Evolutionary conservation across 2,797 vertebrate genomes (phyloP).

Genomic region (Streptopelia turtur): DNA sequence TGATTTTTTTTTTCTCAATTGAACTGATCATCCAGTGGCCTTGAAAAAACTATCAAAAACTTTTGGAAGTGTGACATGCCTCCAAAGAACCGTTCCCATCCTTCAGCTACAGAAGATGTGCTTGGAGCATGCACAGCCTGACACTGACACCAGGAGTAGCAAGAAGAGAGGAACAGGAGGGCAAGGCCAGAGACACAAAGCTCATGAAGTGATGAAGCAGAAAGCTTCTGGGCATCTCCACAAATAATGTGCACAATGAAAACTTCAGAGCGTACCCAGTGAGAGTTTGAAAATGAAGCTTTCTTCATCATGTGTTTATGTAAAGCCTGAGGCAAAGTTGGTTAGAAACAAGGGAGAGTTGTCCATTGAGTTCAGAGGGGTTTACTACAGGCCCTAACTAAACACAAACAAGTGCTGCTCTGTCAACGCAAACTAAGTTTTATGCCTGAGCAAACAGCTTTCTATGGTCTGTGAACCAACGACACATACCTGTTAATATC

Average conservation of each 20-base stretch:
- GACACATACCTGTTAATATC: not conserved
- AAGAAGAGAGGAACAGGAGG: not conserved
- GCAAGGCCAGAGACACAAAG: not conserved
- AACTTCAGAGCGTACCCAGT: not conserved
- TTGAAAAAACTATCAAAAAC: not conserved
- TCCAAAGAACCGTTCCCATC: not conserved
- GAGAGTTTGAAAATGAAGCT: not conserved
- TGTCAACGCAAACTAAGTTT: not conserved
- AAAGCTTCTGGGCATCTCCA: not conserved
- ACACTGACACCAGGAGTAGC: not conserved
- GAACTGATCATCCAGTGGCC: not conserved
- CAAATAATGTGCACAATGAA: not conserved
- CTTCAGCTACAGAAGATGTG: not conserved
- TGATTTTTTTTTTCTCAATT: not conserved
- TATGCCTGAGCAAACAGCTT: conserved; percentile 45
- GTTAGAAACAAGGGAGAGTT: not conserved
- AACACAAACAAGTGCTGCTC: conserved; percentile 3
- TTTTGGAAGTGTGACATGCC: not conserved
- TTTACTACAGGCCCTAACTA: conserved; percentile 7
- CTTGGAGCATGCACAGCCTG: not conserved
- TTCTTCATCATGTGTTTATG: not conserved
- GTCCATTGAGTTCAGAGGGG: not conserved
- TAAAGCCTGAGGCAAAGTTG: not conserved
- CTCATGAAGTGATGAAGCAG: not conserved
- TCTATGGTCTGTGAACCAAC: not conserved